Evolutionary conservation across 2,888 invertebrate species (phyloP).

Genomic region (Vandiemenella viatica): DNA sequence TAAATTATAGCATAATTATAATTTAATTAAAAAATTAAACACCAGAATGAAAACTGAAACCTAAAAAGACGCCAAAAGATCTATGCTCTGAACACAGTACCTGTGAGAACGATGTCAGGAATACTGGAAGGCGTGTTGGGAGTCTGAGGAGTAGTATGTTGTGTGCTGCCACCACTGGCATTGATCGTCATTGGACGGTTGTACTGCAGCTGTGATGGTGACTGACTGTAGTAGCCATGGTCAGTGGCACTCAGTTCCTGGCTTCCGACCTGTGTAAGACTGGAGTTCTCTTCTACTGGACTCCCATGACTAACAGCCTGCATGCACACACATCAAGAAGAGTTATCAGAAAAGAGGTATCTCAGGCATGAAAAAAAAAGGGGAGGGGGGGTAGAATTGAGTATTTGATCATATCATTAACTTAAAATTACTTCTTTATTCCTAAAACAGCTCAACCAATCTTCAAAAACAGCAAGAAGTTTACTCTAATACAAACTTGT

Average conservation of each 20-base stretch:
- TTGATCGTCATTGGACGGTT: slow-evolving; percentile 31
- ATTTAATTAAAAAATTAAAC: too few relatives aligned
- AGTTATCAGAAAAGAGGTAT: background rate
- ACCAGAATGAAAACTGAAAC: too few relatives aligned
- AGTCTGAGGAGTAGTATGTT: slow-evolving; percentile 38
- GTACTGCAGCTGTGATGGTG: slow-evolving; percentile 35
- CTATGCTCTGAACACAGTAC: too few relatives aligned
- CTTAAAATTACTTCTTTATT: too few relatives aligned
- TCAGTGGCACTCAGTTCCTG: slow-evolving; percentile 32
- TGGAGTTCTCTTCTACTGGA: slow-evolving; percentile 15
- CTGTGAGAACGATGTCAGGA: slow-evolving; percentile 70
- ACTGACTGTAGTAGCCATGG: slow-evolving; percentile 43
- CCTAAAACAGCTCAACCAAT: too few relatives aligned
- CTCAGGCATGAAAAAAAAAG: background rate
- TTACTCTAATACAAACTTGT: too few relatives aligned
- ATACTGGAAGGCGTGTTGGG: slow-evolving; percentile 65
- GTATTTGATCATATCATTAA: too few relatives aligned
- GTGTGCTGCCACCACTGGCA: slow-evolving; percentile 24
- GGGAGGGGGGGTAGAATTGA: background rate
- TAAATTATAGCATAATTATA: too few relatives aligned
- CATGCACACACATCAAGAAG: background rate
- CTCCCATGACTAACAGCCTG: slow-evolving; percentile 18
- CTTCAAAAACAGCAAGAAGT: too few relatives aligned
- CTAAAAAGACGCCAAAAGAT: too few relatives aligned
- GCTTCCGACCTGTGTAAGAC: slow-evolving; percentile 28